phyloP scores from a whole-genome alignment of 2,888 invertebrate genomes.

The Plutella xylostella region DNA sequence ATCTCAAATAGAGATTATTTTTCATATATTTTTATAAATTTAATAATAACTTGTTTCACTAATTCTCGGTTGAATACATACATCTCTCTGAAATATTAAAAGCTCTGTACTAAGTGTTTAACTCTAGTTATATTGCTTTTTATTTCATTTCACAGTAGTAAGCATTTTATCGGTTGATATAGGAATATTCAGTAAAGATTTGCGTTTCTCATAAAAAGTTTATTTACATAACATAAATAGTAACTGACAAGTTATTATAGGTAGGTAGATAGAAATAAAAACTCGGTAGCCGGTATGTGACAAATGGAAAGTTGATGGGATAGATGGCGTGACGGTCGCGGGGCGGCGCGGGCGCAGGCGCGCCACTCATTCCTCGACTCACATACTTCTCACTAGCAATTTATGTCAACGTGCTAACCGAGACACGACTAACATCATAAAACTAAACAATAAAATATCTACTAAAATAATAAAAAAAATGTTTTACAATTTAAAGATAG shows the following conservation, averaged over 20 bases:
- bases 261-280: constrained; percentile 42
- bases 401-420: constrained; percentile 36
- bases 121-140: constrained; percentile 22
- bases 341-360: not conserved
- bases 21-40: constrained; percentile 33
- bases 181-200: constrained; percentile 37
- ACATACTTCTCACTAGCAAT: constrained; percentile 8
- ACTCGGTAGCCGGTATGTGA: constrained; percentile 30
- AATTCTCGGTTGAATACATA: constrained; percentile 29
- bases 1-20: constrained; percentile 35
- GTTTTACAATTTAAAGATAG: constrained; percentile 1
- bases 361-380: not conserved
- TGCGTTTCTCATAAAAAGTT: constrained; percentile 46
- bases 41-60: constrained; percentile 30
- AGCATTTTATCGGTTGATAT: constrained; percentile 23
- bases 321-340: not conserved
- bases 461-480: constrained; percentile 30
- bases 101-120: constrained; percentile 25
- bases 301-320: not conserved
- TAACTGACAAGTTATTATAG: constrained; percentile 51
- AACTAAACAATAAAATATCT: constrained; percentile 48
- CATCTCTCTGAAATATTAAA: constrained; percentile 30
- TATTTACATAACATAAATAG: constrained; percentile 64
- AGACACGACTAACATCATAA: constrained; percentile 40
- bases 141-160: constrained; percentile 17